Evolutionary conservation across 2,797 vertebrate genomes (phyloP), one percentile per base, ranked within the genome.

Genomic region (Myotis planiceps): DNA sequence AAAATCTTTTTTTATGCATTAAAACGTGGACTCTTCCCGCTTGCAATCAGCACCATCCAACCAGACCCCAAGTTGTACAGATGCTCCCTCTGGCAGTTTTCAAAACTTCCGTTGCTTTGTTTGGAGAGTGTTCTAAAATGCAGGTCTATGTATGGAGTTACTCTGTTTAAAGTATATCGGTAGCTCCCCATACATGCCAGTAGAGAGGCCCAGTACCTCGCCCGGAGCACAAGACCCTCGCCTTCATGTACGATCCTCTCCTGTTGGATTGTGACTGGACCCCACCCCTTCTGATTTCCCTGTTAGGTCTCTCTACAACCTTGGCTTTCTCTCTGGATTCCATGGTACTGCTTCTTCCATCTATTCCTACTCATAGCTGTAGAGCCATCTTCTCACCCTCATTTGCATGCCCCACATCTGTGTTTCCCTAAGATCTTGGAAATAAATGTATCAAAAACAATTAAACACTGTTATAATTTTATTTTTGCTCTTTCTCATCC

Each of bases 1-100:
- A 86, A 91, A 84, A 45, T 4, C 3, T 60, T 69, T 91, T 88
- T n/a, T 79, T 94, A 21, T 83, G 66, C 1, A 13, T 51, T 89
- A 86, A 96, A 94, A 80, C 2, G 1, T 55, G 53, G 85, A 23
- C 19, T 91, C 68, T 34, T 92, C 51, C 87, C 15, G 23, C 9
- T 58, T 95, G 60, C 18, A 71, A 9, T 32, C 39, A 18, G 2
- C 9, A 47, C 6, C 5, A 60, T 49, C 5, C 23, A 87, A 27
- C 8, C 37, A 60, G 58, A 13, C 18, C 47, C 6, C 25, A 37
- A 5, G 49, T 45, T 47, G 3, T 29, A 58, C 15, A 60, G 5
- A 65, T 49, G 79, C 18, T 92, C 5, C 60, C 34, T 95, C 15
- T 29, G 19, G 85, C 6, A 0, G 10, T 53, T 58, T 87, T 80